These are phyloP conservation scores for Scrobipalpa costella DNA, from an alignment of 2,888 invertebrate genomes.

Conservation along the genomic window DNA sequence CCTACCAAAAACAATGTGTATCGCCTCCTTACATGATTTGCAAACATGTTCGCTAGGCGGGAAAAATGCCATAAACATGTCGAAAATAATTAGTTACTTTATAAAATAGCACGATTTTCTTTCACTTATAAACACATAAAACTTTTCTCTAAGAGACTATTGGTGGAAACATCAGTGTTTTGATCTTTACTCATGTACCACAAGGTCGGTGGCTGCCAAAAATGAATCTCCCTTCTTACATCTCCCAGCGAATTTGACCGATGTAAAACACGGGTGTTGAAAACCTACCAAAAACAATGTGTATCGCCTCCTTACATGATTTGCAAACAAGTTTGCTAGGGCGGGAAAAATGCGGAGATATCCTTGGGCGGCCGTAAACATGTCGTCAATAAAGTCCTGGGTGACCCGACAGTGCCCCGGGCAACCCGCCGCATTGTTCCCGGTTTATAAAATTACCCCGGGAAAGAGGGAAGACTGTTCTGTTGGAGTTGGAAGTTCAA, in stretches of 20 bases:
- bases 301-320: constrained; percentile 38
- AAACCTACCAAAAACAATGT: background rate
- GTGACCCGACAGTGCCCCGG: constrained; percentile 52
- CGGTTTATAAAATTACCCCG: constrained; percentile 29
- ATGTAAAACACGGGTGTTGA: background rate
- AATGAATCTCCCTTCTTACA: too few relatives aligned
- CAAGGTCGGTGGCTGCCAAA: too few relatives aligned
- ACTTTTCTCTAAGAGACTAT: too few relatives aligned
- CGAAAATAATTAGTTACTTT: too few relatives aligned
- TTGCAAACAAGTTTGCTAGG: constrained; percentile 25
- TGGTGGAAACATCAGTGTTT: too few relatives aligned
- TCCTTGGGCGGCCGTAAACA: constrained; percentile 55
- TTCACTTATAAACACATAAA: too few relatives aligned
- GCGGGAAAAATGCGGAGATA: constrained; percentile 43
- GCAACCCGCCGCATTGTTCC: constrained; percentile 48
- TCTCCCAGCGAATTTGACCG: background rate
- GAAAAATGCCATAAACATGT: constrained; percentile 57
- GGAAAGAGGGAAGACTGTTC: too few relatives aligned
- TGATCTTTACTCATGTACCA: too few relatives aligned
- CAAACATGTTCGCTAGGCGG: constrained; percentile 23
- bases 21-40: constrained; percentile 38
- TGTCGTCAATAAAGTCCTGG: constrained; percentile 60
- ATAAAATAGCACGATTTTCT: too few relatives aligned
- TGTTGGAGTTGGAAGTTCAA: too few relatives aligned
- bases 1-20: constrained; percentile 3